Evolutionary conservation across 2,797 vertebrate genomes (phyloP).

Genomic region (Psittacula derbiana): DNA sequence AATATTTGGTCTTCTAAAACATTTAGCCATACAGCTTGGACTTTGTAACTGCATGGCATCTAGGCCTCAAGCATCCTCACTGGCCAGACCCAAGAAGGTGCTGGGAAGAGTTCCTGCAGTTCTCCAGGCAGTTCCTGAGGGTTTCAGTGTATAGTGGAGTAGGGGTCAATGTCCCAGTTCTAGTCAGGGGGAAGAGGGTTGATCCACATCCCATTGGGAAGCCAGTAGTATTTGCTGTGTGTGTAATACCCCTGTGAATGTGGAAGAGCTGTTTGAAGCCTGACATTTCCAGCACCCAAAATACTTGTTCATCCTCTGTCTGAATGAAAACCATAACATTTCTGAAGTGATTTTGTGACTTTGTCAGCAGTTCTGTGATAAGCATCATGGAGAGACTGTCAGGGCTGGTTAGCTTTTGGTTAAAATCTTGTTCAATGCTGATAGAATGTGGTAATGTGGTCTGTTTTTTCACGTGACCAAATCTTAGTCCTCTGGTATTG

Average conservation of each 20-base stretch:
- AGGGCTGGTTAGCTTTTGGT: background rate
- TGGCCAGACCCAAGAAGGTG: background rate
- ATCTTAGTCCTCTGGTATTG: background rate
- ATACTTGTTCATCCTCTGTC: background rate
- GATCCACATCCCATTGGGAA: background rate
- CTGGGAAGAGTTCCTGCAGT: background rate
- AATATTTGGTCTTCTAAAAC: background rate
- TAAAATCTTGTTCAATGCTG: background rate
- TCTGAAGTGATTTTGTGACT: background rate
- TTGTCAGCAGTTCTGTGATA: background rate
- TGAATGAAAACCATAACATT: background rate
- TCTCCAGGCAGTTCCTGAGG: rapidly evolving
- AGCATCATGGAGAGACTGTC: background rate
- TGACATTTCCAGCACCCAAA: background rate
- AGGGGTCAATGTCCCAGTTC: background rate
- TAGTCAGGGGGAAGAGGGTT: background rate
- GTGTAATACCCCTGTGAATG: background rate
- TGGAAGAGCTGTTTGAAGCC: background rate
- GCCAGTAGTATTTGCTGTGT: background rate
- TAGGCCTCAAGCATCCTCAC: rapidly evolving
- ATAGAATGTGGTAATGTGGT: background rate
- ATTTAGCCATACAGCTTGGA: background rate
- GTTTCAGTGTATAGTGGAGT: background rate
- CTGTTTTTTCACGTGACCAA: background rate
- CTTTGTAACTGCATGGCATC: background rate